Evolutionary conservation across 2,888 invertebrate genomes (phyloP), one percentile per base, ranked within the genome.

Genomic region (Rhyacophila evoluta): DNA sequence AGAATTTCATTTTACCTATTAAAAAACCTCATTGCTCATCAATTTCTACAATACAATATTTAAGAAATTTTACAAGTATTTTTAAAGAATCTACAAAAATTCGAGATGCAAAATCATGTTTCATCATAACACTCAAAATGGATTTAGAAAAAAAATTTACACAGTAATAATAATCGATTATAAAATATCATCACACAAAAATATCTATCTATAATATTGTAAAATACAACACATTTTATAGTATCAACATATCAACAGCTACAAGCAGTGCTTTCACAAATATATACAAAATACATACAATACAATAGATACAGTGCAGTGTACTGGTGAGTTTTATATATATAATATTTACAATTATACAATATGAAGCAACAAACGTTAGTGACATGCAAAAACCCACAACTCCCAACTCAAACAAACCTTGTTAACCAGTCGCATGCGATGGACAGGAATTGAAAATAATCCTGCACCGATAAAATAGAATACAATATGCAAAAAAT

Each of bases 401-500:
- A 25, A 41, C 5, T 8, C 55, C 55, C 55, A 10, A 8, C 2
- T 19, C 55, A 8, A 55, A 55, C 55, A 5, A 55, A 55, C 55
- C 55, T 55, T 19, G 55, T 12, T 19, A 25, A 55, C 19, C 55
- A 19, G 19, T 25, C 25, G 55, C 55, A 55, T 55, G 55, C 55
- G 55, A 55, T 19, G 25, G 55, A 12, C 55, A 55, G 55, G 19
- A 55, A 15, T 25, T 25, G 12, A 19, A 25, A 55, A 55, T 19
- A 55, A 55, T 55, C 55, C 55, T 19, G 55, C 55, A 25, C 55
- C 55, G 10, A 25, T 55, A 25, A n/a, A n/a, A 55, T 55, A 55
- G 19, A 55, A 55, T 55, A 55, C 55, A 19, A 8, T 55, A 55
- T 55, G 55, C 55, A 55, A 55, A 55, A 55, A 55, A 77, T 74